Percentiles rank a stretch among this genome's conserved stretches.
phyloP scores from a whole-genome alignment of 2,797 vertebrate genomes.

The Clangula hyemalis region DNA sequence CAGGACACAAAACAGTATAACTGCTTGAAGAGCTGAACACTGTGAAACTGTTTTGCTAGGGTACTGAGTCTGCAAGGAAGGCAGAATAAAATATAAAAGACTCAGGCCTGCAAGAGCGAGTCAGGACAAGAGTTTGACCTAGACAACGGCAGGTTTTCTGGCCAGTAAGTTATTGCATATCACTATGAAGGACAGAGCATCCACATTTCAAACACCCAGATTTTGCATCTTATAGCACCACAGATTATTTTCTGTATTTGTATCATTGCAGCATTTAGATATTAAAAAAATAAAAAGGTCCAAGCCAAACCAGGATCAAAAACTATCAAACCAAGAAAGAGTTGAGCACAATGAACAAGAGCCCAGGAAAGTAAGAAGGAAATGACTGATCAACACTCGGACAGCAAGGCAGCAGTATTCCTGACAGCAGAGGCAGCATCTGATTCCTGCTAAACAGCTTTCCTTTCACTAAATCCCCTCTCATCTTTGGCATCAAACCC shows the following conservation, averaged over 20 bases:
- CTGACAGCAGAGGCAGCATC: not conserved
- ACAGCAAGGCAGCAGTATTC: not conserved
- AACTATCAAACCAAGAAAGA: not conserved
- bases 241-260: not conserved
- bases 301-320: not conserved
- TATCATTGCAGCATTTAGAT: not conserved
- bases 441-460: not conserved
- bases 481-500: not conserved
- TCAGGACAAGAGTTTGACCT: constrained; percentile 45
- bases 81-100: constrained; percentile 61
- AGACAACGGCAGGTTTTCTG: constrained; percentile 46
- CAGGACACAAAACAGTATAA: constrained; percentile 60
- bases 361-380: not conserved
- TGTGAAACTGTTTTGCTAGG: constrained; percentile 71
- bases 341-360: not conserved
- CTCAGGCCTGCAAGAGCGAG: constrained; percentile 53
- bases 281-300: not conserved
- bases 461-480: not conserved
- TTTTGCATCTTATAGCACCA: not conserved
- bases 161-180: not conserved
- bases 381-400: not conserved
- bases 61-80: constrained; percentile 58
- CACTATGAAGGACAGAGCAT: not conserved
- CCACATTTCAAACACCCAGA: not conserved
- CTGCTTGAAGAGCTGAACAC: constrained; percentile 71